These are phyloP conservation scores for Hoplostethus atlanticus DNA, from an alignment of 2,797 vertebrate species.

Conservation along the genomic window DNA sequence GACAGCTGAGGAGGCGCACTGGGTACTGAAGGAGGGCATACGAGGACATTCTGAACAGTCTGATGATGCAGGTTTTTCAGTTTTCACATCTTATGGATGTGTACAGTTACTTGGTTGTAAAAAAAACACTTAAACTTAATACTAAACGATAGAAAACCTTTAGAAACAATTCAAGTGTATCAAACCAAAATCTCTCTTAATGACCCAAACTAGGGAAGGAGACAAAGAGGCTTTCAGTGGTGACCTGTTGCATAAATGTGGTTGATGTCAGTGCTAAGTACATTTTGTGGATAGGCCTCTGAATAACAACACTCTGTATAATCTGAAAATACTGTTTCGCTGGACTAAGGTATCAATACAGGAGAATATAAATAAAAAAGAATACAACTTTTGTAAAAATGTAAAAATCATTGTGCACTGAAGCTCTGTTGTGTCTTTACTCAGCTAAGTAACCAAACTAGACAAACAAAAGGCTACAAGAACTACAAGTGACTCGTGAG, in stretches of 20 bases:
- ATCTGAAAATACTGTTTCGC: background rate
- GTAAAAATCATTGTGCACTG: no score
- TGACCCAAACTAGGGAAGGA: background rate
- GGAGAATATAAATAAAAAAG: background rate
- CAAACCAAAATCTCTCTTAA: background rate
- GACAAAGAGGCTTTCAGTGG: background rate
- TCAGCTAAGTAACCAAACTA: no score
- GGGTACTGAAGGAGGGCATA: constrained; percentile 85
- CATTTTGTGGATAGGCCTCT: no score
- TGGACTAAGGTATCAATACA: background rate
- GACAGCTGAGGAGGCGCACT: constrained; percentile 92
- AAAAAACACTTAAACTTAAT: background rate
- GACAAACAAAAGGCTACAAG: background rate
- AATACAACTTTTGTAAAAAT: background rate
- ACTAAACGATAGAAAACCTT: background rate
- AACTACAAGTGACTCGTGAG: constrained; percentile 5
- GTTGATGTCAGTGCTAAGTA: background rate
- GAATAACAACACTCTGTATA: no score
- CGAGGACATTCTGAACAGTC: constrained; percentile 23
- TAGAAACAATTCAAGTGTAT: background rate
- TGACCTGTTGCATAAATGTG: background rate
- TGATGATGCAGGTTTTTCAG: constrained; percentile 12
- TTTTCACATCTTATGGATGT: background rate
- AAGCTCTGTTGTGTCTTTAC: no score
- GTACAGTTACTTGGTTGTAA: background rate